These are phyloP conservation scores for Caenorhabditis sinica DNA, from an alignment of 2,888 invertebrate species.

Conservation along the genomic window DNA sequence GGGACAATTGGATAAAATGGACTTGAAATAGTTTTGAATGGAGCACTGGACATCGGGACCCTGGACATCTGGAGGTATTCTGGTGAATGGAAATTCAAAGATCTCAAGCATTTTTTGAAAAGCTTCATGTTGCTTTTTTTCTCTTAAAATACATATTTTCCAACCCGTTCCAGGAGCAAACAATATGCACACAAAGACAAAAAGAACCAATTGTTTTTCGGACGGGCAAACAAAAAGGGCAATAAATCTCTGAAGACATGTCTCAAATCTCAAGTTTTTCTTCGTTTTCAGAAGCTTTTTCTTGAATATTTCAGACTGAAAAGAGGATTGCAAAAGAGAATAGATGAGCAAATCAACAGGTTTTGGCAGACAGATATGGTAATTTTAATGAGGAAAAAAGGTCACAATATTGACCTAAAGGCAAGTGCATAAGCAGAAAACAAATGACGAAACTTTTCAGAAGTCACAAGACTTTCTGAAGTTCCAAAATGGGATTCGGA, in stretches of 20 bases:
- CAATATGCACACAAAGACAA: neutral
- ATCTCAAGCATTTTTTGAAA: too few species aligned
- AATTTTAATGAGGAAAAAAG: neutral
- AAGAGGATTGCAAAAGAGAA: neutral
- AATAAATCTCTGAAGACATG: conserved; percentile 3
- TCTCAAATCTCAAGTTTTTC: neutral
- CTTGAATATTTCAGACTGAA: neutral
- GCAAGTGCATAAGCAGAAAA: too few species aligned
- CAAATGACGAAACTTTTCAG: too few species aligned
- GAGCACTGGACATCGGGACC: neutral
- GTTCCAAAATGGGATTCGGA: neutral
- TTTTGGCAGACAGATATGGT: neutral
- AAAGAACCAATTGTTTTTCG: neutral
- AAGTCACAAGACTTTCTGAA: too few species aligned
- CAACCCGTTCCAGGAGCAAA: conserved; percentile 1
- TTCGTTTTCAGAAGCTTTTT: neutral
- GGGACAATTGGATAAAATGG: neutral
- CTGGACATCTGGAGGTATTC: too few species aligned
- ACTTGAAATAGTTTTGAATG: neutral
- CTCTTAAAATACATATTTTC: neutral
- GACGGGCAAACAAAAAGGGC: conserved; percentile 15
- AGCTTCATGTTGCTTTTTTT: neutral
- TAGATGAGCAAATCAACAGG: neutral
- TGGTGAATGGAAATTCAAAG: neutral
- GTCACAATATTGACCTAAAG: neutral